These are phyloP conservation scores for Platyrinchus mystaceus DNA, from an alignment of 2,797 vertebrate genomes.

Conservation along the genomic window DNA sequence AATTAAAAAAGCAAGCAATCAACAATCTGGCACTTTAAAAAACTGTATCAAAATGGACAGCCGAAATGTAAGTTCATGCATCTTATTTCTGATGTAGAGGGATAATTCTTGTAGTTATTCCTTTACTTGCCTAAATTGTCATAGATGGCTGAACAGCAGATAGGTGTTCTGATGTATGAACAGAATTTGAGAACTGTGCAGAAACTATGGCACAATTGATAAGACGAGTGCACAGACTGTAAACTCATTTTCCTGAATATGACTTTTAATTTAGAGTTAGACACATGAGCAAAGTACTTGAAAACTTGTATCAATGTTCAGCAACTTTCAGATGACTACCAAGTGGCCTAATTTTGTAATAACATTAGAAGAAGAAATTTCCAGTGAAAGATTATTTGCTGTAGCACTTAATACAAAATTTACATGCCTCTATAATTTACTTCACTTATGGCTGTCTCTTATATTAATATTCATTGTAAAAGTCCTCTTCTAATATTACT, in stretches of 20 bases:
- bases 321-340: slow-evolving; percentile 64
- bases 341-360: slow-evolving; percentile 75
- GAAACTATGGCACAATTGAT: neutral
- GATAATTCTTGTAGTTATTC: neutral
- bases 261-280: slow-evolving; percentile 50
- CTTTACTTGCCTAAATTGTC: neutral
- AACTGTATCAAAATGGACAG: neutral
- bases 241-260: slow-evolving; percentile 44
- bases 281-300: slow-evolving; percentile 15
- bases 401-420: slow-evolving; percentile 79
- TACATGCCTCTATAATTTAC: slow-evolving; percentile 83
- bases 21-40: neutral
- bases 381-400: slow-evolving; percentile 73
- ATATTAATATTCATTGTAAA: slow-evolving; percentile 89
- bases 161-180: neutral
- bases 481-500: slow-evolving; percentile 70
- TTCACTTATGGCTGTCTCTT: slow-evolving; percentile 78
- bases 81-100: neutral
- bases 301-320: slow-evolving; percentile 53
- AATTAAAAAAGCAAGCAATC: neutral
- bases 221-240: neutral
- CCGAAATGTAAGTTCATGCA: neutral
- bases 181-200: neutral
- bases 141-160: neutral
- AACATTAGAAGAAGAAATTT: slow-evolving; percentile 73